Evolutionary conservation across 2,113 vertebrate genomes (phyloP), one percentile per base, ranked within the genome.

Genomic region (Cryptoleucopteryx plumbea): DNA sequence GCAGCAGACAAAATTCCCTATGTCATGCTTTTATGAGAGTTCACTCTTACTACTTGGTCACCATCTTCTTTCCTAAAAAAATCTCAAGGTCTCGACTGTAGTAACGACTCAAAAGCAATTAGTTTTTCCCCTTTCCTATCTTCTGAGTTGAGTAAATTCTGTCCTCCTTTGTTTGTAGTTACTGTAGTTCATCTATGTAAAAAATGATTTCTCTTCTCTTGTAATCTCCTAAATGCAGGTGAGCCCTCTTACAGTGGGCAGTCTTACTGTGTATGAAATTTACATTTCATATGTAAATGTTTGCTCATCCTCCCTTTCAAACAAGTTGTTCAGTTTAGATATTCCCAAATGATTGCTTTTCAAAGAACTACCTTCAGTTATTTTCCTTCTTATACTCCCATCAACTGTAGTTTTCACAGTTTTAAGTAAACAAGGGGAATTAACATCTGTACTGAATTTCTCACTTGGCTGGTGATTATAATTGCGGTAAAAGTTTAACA

Each of bases 231-330:
- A 75, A 95, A 86, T 34, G 68, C 52, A 91, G 93, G 79, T 61
- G 40, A 82, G 20, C n/a, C 50, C 63, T 79, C 45, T 80, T 80
- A 53, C 68, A 88, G 62, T 53, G 21, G 75, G 47, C 42, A 45
- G 17, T 78, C 75, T 61, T 52, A 58, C 58, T 63, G 40, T 25
- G 32, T n/a, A 65, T 61, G 68, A 89, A 93, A 86, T 87, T 73
- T 56, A 77, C 53, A 56, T 88, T 93, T 89, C 27, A 16, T 75
- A 40, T 59, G 50, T 71, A 95, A 97, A 93, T 87, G 62, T 93
- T 96, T 95, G 55, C 34, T 92, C 38, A 84, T 36, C 52, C 27
- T 82, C 9, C 56, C 38, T 94, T 92, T 86, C 67, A 90, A 82
- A 81, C 36, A 79, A 56, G 25, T 70, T 16, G 0, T 85, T 85